Base-by-base conservation (phyloP, 2,797 vertebrate genomes). In the Thunnus albacares region DNA sequence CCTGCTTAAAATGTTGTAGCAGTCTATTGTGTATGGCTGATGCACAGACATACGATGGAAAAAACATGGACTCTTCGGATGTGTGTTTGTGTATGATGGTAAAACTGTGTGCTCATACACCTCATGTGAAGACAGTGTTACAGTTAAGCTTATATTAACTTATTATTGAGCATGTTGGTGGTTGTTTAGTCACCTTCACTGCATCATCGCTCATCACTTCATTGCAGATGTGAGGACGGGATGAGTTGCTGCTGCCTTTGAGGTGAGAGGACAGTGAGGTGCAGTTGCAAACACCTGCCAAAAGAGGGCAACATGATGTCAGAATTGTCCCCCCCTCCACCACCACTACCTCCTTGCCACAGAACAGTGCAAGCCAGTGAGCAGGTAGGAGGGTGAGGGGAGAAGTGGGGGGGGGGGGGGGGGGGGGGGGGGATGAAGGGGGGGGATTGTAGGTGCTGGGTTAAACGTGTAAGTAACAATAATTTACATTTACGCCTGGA, bases 301-400 rank as follows among this genome's bases (percentile, higher is more conserved):
- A 96, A 96, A 96, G 96, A 96, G 96, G 95, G 96, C 96, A 96
- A 95, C 95, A 95, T 95, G 88, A 93, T 94, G 94, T 95, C 92
- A 95, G 90, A 94, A 89, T 95, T 95, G 71, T 66, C n/a, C 87
- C 85, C 87, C 91, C 79, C 57, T 49, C 58, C 56, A 47, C 35
- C 15, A 66, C 28, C 52, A 52, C 72, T 13, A 7, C 60, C 60
- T 84, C 38, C 65, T 24, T 80, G 81, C 66, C 47, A 63, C 6
- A 63, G 77, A 56, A 58, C 52, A 55, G 82, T 59, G 76, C 61
- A 64, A 66, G 51, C 26, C 75, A 35, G 77, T 64, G 81, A 75
- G 60, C 71, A 60, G 43, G 59, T 74, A 45, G 35, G 60, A 64
- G 72, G 71, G n/a, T 64, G 77, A 74, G 75, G 74, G 35, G 47